Percentiles rank a stretch among this genome's conserved stretches.
phyloP scores from a whole-genome alignment of 2,797 vertebrate species.

The Somateria mollissima region DNA sequence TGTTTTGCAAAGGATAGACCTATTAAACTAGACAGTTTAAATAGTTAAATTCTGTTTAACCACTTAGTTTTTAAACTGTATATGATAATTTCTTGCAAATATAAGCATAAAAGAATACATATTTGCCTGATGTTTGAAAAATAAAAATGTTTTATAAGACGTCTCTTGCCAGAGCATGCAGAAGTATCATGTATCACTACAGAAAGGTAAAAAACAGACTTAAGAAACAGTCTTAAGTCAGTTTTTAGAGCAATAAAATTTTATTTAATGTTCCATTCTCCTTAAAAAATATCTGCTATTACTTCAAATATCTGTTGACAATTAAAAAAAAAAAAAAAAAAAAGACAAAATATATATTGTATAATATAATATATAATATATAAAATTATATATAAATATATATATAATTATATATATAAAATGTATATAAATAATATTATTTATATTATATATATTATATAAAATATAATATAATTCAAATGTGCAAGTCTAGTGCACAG shows the following conservation, averaged over 20 bases:
- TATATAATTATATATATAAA: too few relatives aligned
- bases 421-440: too few relatives aligned
- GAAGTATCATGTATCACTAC: not conserved
- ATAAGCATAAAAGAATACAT: not conserved
- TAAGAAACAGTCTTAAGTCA: not conserved
- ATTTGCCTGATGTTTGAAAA: not conserved
- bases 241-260: constrained; percentile 26
- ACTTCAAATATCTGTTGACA: constrained; percentile 16
- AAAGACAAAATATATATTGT: too few relatives aligned
- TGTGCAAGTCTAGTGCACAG: not conserved
- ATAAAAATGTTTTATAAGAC: not conserved
- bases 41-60: not conserved
- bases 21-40: not conserved
- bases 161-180: not conserved
- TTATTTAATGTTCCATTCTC: constrained; percentile 39
- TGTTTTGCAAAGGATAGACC: not conserved
- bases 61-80: not conserved
- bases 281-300: constrained; percentile 24
- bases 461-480: constrained; percentile 19
- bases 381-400: too few relatives aligned
- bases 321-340: not conserved
- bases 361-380: too few relatives aligned
- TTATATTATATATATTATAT: too few relatives aligned
- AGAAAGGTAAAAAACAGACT: constrained; percentile 31
- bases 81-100: not conserved